Evolutionary conservation across 2,888 invertebrate species (phyloP), one percentile per base, ranked within the genome.

Genomic region (Amphipyra tragopoginis): DNA sequence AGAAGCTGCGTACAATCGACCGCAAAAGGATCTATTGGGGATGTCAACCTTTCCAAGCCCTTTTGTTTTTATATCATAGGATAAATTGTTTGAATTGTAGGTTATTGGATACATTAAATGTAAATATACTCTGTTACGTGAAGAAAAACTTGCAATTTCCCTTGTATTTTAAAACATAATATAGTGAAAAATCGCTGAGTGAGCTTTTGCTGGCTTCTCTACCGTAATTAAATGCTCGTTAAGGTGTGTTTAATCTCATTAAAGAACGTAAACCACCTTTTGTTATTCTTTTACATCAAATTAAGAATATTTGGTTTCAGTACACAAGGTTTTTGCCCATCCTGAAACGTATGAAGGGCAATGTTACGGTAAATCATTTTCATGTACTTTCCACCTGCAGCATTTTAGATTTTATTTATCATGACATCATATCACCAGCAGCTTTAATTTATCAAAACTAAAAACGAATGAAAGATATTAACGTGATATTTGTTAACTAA

Each of bases 21-120:
- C 76, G 75, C 78, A 77, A 79, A 78, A 71, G 79, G 81, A 79
- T 82, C 80, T 77, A 76, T 80, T 80, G 76, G 79, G 79, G 82
- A 84, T 84, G 70, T 79, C 79, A 72, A 81, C 80, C 72, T 79
- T 82, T 75, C 67, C 72, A 77, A 76, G 64, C 73, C 70, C 75
- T 78, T 86, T 83, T 81, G 78, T 82, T 82, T 83, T 83, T 78
- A 66, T 73, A 66, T 65, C 43, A 65, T 72, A 57, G 54, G 43
- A 62, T 55, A 49, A 62, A 65, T 61, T 45, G 55, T 66, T 74
- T 42, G 56, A 57, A 50, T 50, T 62, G 7, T 42, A 45, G 5
- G 26, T 9, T 21, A 53, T 38, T 29, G 1, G 21, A 15, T 38
- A 3, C 8, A 1, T 36, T 36, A 10, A 11, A n/a, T n/a, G 8